phyloP scores from a whole-genome alignment of 2,797 vertebrate species.

The Vireo griseus region DNA sequence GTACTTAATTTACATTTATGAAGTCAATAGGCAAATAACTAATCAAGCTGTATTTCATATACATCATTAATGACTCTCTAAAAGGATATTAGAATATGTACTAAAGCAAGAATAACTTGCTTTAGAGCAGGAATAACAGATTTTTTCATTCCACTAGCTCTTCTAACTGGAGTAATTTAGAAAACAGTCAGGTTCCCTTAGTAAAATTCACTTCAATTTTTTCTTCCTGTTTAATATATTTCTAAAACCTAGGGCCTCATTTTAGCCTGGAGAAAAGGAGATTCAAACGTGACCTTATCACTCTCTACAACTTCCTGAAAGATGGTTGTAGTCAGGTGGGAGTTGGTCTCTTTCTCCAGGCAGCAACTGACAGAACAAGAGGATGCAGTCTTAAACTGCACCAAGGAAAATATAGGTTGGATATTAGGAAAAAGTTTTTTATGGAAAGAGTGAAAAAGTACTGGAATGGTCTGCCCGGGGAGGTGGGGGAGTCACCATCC shows the following conservation, averaged over 20 bases:
- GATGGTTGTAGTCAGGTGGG: too few species aligned
- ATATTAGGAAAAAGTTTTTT: too few species aligned
- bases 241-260: background rate
- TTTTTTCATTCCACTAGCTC: background rate
- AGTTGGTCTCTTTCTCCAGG: too few species aligned
- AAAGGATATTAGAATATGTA: background rate
- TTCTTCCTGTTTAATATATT: background rate
- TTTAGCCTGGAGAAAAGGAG: too few species aligned
- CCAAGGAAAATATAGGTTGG: too few species aligned
- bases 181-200: background rate
- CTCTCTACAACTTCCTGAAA: too few species aligned
- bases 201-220: background rate
- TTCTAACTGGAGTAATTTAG: background rate
- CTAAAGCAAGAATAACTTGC: background rate
- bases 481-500: too few species aligned
- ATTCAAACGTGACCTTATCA: too few species aligned
- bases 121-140: background rate
- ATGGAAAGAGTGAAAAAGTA: too few species aligned
- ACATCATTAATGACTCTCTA: background rate
- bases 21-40: background rate
- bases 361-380: too few species aligned
- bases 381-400: too few species aligned
- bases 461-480: too few species aligned
- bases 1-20: background rate
- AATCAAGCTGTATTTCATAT: background rate